Evolutionary conservation across 2,888 invertebrate genomes (phyloP).

Genomic region (Allygus modestus): DNA sequence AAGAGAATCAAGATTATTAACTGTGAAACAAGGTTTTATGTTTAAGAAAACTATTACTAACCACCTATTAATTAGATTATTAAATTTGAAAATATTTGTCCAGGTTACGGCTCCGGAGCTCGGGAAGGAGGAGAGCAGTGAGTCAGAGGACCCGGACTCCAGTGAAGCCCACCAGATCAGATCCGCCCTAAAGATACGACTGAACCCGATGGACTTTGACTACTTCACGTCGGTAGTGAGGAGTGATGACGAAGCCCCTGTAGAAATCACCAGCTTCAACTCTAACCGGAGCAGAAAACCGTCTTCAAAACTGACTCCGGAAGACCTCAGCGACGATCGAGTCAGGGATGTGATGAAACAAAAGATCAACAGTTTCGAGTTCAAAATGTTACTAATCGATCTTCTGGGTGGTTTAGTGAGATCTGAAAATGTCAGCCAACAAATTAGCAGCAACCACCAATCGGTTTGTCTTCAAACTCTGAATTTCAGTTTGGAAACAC

Average conservation of each 20-base stretch:
- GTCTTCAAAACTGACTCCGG: constrained; percentile 75
- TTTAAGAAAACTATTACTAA: too few species aligned
- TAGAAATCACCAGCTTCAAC: constrained; percentile 65
- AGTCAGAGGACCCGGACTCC: constrained; percentile 75
- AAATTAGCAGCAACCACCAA: constrained; percentile 49
- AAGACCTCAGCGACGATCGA: constrained; percentile 78
- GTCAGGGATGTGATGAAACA: constrained; percentile 75
- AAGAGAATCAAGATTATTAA: too few species aligned
- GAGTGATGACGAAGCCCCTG: constrained; percentile 74
- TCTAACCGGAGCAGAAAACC: constrained; percentile 64
- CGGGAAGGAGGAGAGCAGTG: constrained; percentile 71
- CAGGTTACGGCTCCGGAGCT: constrained; percentile 13
- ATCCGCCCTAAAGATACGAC: constrained; percentile 77
- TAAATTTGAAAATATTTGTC: too few species aligned
- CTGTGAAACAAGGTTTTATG: too few species aligned
- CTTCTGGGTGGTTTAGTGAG: constrained; percentile 63
- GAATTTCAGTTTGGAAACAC: constrained; percentile 79
- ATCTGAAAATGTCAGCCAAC: constrained; percentile 61
- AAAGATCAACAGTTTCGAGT: constrained; percentile 78
- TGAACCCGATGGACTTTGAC: constrained; percentile 80
- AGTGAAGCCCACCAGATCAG: constrained; percentile 78
- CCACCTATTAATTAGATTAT: too few species aligned
- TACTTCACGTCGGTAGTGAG: constrained; percentile 78
- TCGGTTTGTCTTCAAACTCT: constrained; percentile 70
- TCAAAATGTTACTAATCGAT: constrained; percentile 78